Conservation (phyloP, 2,113 vertebrate genomes). For the Girardinichthys multiradiatus region DNA sequence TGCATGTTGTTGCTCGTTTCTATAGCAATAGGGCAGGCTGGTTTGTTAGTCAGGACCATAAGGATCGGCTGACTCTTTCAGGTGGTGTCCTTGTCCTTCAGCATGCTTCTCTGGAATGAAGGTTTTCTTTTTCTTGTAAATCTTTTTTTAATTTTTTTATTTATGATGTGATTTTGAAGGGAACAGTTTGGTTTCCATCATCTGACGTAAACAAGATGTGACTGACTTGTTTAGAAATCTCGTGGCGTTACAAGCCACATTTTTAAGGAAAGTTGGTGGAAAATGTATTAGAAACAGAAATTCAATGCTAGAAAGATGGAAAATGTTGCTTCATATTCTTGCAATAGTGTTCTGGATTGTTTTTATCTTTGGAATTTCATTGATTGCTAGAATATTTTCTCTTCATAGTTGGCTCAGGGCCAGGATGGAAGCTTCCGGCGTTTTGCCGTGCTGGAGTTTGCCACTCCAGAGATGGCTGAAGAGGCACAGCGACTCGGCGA, state of each 20-base stretch:
- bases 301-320: not conserved
- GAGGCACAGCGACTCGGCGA: constrained; percentile 81
- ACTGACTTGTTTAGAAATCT: too few species aligned
- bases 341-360: not conserved
- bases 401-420: constrained; percentile 87
- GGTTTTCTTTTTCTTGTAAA: constrained; percentile 38
- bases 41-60: constrained; percentile 65
- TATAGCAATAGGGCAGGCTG: constrained; percentile 60
- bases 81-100: constrained; percentile 80
- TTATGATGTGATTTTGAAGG: too few species aligned
- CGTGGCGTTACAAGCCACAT: too few species aligned
- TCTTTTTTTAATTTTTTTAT: too few species aligned
- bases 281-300: not conserved
- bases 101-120: constrained; percentile 77
- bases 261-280: too few species aligned
- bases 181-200: too few species aligned
- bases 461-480: constrained; percentile 84
- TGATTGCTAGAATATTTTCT: too few species aligned
- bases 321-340: not conserved
- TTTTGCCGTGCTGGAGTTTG: constrained; percentile 89
- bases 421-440: constrained; percentile 91
- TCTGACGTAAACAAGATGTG: too few species aligned
- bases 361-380: not conserved
- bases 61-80: constrained; percentile 70
- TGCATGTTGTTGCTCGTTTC: constrained; percentile 58